These are phyloP conservation scores for Dolomedes plantarius DNA, from an alignment of 2,888 invertebrate genomes.

Conservation along the genomic window DNA sequence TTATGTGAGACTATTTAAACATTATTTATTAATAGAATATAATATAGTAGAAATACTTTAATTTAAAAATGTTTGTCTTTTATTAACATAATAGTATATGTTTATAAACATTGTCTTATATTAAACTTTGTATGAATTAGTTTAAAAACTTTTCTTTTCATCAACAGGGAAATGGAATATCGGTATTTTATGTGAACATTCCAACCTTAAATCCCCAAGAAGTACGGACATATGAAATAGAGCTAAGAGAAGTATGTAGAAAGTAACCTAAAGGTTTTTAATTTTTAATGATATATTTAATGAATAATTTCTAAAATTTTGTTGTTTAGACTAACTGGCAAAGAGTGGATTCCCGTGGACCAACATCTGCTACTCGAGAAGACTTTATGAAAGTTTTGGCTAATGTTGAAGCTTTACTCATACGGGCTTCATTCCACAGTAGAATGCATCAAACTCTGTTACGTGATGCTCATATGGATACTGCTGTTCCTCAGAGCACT, in stretches of 20 bases:
- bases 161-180: conserved; percentile 84
- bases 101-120: no score
- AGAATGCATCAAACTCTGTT: conserved; percentile 83
- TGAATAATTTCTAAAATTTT: not conserved
- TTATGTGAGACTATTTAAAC: no score
- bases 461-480: conserved; percentile 90
- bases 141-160: conserved; percentile 30
- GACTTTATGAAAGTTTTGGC: conserved; percentile 91
- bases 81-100: no score
- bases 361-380: conserved; percentile 81
- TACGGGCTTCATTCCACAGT: conserved; percentile 85
- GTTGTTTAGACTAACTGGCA: conserved; percentile 75
- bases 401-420: conserved; percentile 87
- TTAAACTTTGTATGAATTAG: no score
- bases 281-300: conserved; percentile 54
- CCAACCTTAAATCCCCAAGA: conserved; percentile 79
- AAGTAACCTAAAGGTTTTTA: not conserved
- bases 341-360: conserved; percentile 73
- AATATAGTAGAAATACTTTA: no score
- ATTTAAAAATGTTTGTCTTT: no score
- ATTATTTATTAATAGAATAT: no score
- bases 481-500: conserved; percentile 84
- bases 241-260: conserved; percentile 79
- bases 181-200: conserved; percentile 86
- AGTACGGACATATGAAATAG: conserved; percentile 75